Conservation (phyloP, 2,888 invertebrate species). For the Drosophila incognita region DNA sequence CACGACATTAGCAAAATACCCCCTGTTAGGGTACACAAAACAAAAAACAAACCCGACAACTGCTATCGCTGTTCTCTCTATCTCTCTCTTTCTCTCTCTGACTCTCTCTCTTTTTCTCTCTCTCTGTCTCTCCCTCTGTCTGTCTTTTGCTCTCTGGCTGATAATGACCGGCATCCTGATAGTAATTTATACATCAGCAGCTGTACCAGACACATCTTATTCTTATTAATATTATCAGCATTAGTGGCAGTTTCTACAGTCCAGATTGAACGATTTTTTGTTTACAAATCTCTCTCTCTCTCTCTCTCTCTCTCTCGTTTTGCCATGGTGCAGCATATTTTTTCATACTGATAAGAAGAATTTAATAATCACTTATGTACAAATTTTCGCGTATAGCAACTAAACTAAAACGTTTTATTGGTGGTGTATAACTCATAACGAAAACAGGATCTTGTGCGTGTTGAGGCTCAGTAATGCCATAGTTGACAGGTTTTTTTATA, state of each 20-base stretch:
- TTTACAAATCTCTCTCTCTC: conserved; percentile 40
- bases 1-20: neutral
- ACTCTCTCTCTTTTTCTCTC: conserved; percentile 25
- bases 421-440: conserved; percentile 1
- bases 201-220: conserved; percentile 57
- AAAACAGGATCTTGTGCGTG: conserved; percentile 42
- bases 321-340: conserved; percentile 8
- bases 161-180: conserved; percentile 61
- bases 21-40: neutral
- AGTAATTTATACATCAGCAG: conserved; percentile 78
- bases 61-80: conserved; percentile 64
- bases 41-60: conserved; percentile 39
- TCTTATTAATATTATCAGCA: conserved; percentile 23
- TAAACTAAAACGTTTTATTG: conserved; percentile 3
- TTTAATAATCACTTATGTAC: neutral
- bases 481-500: conserved; percentile 16
- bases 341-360: conserved; percentile 35
- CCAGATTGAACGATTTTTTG: conserved; percentile 22
- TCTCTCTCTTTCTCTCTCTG: conserved; percentile 45
- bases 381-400: conserved; percentile 8
- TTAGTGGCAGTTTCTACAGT: conserved; percentile 2
- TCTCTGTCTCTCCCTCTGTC: conserved; percentile 3
- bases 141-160: conserved; percentile 29
- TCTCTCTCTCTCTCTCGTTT: conserved; percentile 26
- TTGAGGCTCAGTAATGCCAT: conserved; percentile 6